phyloP scores from a whole-genome alignment of 2,113 vertebrate species.

The Myotis brandtii region DNA sequence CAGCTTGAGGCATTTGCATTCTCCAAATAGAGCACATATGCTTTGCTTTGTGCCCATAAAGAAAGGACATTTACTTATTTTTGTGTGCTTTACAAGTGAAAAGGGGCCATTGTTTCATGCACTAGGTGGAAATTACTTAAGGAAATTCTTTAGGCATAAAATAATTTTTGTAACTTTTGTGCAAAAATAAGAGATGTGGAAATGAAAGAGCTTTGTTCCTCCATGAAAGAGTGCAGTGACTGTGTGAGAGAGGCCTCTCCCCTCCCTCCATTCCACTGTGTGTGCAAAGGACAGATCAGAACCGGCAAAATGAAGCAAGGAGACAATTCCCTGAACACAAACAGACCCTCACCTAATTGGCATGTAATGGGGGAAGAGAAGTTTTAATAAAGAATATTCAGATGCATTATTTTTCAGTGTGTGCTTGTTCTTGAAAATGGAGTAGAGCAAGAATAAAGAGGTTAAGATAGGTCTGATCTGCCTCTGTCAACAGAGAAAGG shows the following conservation, averaged over 20 bases:
- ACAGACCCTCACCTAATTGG: slow-evolving; percentile 36
- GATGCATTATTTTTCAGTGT: not conserved
- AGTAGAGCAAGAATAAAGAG: slow-evolving; percentile 11
- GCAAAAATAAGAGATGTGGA: slow-evolving; percentile 40
- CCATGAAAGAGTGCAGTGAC: not conserved
- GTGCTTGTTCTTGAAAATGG: slow-evolving; percentile 26
- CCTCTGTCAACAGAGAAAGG: not conserved
- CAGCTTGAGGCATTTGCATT: slow-evolving; percentile 75
- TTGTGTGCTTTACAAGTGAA: slow-evolving; percentile 57
- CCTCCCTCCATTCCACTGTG: not conserved
- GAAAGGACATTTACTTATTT: slow-evolving; percentile 68
- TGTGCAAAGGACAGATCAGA: slow-evolving; percentile 6
- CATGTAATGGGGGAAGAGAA: not conserved
- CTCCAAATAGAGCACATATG: slow-evolving; percentile 77
- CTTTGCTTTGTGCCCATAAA: slow-evolving; percentile 73
- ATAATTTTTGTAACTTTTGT: slow-evolving; percentile 65
- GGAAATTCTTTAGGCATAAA: slow-evolving; percentile 41
- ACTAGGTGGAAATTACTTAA: slow-evolving; percentile 37
- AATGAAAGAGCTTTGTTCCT: slow-evolving; percentile 63
- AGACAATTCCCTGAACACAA: slow-evolving; percentile 9
- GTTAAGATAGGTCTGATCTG: not conserved
- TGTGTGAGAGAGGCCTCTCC: not conserved
- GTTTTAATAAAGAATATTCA: not conserved
- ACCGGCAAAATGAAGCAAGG: slow-evolving; percentile 2
- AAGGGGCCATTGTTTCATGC: slow-evolving; percentile 54